phyloP scores from a whole-genome alignment of 2,888 invertebrate species.

The Cheilosia soror region DNA sequence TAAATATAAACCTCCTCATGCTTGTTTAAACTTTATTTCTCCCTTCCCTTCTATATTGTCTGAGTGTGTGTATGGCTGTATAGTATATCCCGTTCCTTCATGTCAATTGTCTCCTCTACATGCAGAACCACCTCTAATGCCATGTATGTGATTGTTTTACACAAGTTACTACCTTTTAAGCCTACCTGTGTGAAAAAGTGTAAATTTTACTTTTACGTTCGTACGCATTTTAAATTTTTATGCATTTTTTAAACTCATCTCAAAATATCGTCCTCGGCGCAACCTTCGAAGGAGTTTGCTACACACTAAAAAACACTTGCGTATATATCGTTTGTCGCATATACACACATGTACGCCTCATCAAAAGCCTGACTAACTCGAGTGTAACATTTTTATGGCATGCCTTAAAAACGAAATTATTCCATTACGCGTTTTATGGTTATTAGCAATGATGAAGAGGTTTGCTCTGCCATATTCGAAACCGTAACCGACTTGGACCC shows the following conservation, averaged over 20 bases:
- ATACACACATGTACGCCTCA: slow-evolving; percentile 31
- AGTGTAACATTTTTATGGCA: slow-evolving; percentile 56
- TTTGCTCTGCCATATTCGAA: slow-evolving; percentile 30
- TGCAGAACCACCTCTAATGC: slow-evolving; percentile 31
- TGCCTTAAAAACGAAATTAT: slow-evolving; percentile 61
- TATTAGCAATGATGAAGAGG: slow-evolving; percentile 63
- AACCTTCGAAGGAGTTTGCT: not conserved
- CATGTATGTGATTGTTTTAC: slow-evolving; percentile 58
- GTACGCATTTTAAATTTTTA: slow-evolving; percentile 38
- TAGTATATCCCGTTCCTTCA: not conserved
- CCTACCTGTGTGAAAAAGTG: slow-evolving; percentile 32
- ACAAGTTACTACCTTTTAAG: slow-evolving; percentile 45
- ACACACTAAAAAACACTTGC: not conserved
- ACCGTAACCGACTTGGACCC: not conserved
- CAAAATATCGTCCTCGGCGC: slow-evolving; percentile 9
- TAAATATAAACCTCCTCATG: slow-evolving; percentile 50
- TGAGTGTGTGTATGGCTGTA: not conserved
- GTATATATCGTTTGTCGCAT: not conserved
- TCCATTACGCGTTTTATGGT: slow-evolving; percentile 66
- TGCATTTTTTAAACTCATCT: slow-evolving; percentile 31
- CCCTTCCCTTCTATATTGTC: not conserved
- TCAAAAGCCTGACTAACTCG: slow-evolving; percentile 46
- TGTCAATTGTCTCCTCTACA: slow-evolving; percentile 37
- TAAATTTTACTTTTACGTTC: slow-evolving; percentile 41
- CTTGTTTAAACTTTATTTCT: slow-evolving; percentile 46